These are phyloP conservation scores for Trogon surrucura DNA, from an alignment of 2,113 vertebrate species.

Conservation along the genomic window DNA sequence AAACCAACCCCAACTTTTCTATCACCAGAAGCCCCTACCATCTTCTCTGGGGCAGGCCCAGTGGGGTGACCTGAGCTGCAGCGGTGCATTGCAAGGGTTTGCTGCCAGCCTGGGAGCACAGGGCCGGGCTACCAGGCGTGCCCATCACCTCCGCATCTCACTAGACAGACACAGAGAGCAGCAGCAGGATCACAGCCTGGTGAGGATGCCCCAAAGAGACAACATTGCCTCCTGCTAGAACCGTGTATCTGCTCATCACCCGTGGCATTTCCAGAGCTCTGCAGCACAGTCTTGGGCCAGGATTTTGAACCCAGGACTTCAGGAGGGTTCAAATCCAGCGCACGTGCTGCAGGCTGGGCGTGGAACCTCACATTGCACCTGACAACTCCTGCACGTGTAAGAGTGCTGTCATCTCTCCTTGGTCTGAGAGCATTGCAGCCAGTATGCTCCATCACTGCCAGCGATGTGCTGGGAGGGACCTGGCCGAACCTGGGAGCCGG, in stretches of 20 bases:
- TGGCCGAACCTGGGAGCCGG: fast-evolving
- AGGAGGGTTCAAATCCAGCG: neutral
- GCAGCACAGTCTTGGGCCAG: fast-evolving
- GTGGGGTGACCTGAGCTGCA: too few relatives aligned
- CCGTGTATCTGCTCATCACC: fast-evolving
- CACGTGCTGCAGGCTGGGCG: neutral
- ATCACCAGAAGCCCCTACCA: neutral
- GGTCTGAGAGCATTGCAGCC: fast-evolving
- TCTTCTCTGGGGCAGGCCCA: neutral
- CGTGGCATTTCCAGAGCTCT: fast-evolving
- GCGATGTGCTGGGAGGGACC: fast-evolving
- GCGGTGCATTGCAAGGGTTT: fast-evolving
- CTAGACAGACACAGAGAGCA: fast-evolving
- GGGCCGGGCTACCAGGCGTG: fast-evolving
- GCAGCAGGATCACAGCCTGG: neutral
- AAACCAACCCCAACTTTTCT: neutral
- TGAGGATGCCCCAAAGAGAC: fast-evolving
- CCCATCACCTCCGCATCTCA: fast-evolving
- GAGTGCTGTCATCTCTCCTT: neutral
- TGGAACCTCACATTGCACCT: fast-evolving
- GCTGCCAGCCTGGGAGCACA: neutral
- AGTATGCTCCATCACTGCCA: fast-evolving
- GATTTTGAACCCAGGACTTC: neutral
- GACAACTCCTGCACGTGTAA: fast-evolving
- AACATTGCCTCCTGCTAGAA: neutral